phyloP scores from a whole-genome alignment of 2,113 vertebrate genomes.

The Callaeas wilsoni region DNA sequence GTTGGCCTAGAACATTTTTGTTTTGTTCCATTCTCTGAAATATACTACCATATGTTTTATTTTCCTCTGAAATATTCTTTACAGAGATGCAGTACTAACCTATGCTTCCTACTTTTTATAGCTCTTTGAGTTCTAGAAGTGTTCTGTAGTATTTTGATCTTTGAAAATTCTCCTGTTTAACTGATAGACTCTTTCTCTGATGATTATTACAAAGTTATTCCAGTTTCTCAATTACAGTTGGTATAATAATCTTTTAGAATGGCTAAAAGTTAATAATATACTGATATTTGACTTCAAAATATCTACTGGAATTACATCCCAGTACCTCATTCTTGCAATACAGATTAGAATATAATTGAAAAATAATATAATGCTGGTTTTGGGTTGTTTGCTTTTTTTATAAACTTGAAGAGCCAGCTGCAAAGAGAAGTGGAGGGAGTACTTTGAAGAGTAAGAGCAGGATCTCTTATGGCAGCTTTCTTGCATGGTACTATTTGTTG shows the following conservation, averaged over 20 bases:
- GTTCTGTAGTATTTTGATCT: constrained; percentile 24
- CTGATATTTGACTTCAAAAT: background rate
- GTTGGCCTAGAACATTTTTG: background rate
- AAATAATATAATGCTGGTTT: background rate
- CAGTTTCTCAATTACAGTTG: background rate
- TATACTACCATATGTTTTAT: background rate
- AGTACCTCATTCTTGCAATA: background rate
- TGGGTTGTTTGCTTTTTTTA: too few species aligned
- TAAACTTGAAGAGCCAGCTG: constrained; percentile 2
- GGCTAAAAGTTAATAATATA: background rate
- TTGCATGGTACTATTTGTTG: constrained; percentile 17
- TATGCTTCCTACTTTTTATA: background rate
- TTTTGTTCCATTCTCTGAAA: background rate
- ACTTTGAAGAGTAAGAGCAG: background rate
- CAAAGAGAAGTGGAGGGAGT: background rate
- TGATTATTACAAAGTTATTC: background rate
- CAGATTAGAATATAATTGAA: background rate
- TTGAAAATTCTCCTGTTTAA: constrained; percentile 37
- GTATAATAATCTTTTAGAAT: background rate
- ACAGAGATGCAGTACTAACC: background rate
- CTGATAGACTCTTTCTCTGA: background rate
- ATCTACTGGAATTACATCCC: background rate
- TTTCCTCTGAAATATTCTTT: background rate
- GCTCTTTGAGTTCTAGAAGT: background rate
- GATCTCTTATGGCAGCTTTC: constrained; percentile 40